phyloP scores from a whole-genome alignment of 2,113 vertebrate genomes.

The Pomatostomus ruficeps region DNA sequence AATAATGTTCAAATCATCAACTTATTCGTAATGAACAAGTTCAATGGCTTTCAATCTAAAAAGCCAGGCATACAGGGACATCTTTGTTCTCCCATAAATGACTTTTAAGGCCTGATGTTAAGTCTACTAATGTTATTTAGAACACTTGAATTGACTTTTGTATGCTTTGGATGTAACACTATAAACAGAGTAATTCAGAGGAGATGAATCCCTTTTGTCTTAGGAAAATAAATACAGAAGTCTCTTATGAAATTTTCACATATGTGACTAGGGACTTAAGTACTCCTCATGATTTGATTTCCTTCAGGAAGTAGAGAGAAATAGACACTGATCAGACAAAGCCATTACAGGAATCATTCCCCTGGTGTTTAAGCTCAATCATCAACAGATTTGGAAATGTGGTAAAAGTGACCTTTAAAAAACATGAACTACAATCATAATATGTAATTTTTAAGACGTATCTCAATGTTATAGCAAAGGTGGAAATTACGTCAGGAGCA shows the following conservation, averaged over 20 bases:
- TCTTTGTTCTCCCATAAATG: neutral
- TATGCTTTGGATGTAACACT: neutral
- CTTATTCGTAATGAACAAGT: neutral
- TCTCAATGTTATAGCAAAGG: neutral
- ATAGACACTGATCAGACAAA: neutral
- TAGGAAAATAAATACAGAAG: constrained; percentile 4
- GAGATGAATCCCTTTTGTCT: neutral
- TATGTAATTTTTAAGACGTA: neutral
- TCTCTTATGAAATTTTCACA: neutral
- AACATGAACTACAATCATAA: neutral
- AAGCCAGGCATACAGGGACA: neutral
- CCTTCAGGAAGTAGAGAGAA: neutral
- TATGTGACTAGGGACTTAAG: neutral
- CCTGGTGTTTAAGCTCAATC: neutral
- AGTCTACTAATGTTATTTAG: neutral
- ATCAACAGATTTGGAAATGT: neutral
- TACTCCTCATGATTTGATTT: neutral
- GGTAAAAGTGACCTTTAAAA: constrained; percentile 23
- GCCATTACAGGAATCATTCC: neutral
- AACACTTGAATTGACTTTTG: neutral
- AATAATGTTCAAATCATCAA: neutral
- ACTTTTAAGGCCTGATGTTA: neutral
- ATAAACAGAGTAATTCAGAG: neutral
- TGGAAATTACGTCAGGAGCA: neutral
- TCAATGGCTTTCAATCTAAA: neutral